Conservation (phyloP, 2,797 vertebrate species). For the Telmatherina bonti region DNA sequence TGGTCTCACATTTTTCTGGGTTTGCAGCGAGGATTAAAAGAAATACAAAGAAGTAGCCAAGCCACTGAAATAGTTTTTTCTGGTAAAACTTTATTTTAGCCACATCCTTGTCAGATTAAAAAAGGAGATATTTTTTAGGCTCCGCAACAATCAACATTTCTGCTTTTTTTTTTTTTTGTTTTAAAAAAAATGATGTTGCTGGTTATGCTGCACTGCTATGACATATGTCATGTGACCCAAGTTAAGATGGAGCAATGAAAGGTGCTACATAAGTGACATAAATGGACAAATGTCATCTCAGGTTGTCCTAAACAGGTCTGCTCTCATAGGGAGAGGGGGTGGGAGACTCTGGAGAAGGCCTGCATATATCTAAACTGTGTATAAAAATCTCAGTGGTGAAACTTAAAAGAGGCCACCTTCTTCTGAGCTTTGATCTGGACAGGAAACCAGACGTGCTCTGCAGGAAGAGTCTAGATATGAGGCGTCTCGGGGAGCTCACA, state of each 20-base stretch:
- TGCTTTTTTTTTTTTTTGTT: too few relatives aligned
- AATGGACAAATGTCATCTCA: constrained; percentile 16
- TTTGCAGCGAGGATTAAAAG: not conserved
- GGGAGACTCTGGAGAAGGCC: not conserved
- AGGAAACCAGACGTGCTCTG: constrained; percentile 56
- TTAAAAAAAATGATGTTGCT: not conserved
- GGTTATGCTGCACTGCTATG: not conserved
- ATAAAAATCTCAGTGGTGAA: constrained; percentile 41
- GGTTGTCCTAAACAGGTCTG: constrained; percentile 42
- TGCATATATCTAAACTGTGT: constrained; percentile 28
- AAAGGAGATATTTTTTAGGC: not conserved
- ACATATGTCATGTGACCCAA: not conserved
- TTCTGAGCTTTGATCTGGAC: constrained; percentile 59
- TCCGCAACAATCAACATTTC: constrained; percentile 1
- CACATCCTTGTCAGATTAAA: not conserved
- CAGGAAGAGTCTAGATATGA: constrained; percentile 52
- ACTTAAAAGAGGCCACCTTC: constrained; percentile 42
- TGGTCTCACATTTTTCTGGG: not conserved
- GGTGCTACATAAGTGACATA: not conserved
- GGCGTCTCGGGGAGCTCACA: constrained; percentile 22
- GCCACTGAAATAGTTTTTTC: not conserved
- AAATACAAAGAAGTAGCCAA: not conserved
- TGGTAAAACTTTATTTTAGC: not conserved
- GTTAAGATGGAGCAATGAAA: constrained; percentile 1
- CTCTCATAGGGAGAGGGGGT: constrained; percentile 13